Base-by-base conservation (phyloP, 2,113 vertebrate genomes). In the Ochotona princeps region DNA sequence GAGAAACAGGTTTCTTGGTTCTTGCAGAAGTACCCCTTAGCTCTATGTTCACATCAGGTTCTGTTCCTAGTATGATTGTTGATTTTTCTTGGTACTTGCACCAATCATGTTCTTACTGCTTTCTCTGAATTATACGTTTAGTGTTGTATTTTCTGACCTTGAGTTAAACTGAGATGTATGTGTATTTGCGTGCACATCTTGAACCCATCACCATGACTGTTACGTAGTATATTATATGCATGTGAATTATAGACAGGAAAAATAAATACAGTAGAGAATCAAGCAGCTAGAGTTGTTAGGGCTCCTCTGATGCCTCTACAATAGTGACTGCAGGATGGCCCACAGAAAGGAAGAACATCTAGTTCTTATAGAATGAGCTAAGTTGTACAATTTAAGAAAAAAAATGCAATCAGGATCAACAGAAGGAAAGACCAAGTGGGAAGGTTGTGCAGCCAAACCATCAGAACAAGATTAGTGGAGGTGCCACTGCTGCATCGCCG, bases 1-100 rank as follows among this genome's bases (percentile, higher is more conserved):
- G 82, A 76, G 84, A 91, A 28, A 85, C 54, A 78, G n/a, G 54
- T 32, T 7, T 70, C 93, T 91, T 72, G 57, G 84, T 87, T 61
- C 47, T 80, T 75, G 81, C 84, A 91, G 10, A 67, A 92, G 25
- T 54, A 38, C 9, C 60, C 79, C 51, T 91, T 65, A 65, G 72
- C 54, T 32, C 78, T 35, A 23, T 73, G 15, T 0, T 81, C 79
- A 81, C 75, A 61, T 70, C 35, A 90, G 57, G 8, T 76, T 87
- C 82, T 84, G 44, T 83, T 93, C 28, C 76, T 90, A 38, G 67
- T 11, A 47, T 49, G 23, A 61, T 61, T 90, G 35, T 70, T 91
- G 49, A 5, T 90, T 92, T 86, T 20, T 51, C 44, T 66, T 75
- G 76, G 67, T 49, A 84, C 76, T 89, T 75, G 81, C 30, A 74